Evolutionary conservation across 2,797 vertebrate species (phyloP), one percentile per base, ranked within the genome.

Genomic region (Bufotes viridis): DNA sequence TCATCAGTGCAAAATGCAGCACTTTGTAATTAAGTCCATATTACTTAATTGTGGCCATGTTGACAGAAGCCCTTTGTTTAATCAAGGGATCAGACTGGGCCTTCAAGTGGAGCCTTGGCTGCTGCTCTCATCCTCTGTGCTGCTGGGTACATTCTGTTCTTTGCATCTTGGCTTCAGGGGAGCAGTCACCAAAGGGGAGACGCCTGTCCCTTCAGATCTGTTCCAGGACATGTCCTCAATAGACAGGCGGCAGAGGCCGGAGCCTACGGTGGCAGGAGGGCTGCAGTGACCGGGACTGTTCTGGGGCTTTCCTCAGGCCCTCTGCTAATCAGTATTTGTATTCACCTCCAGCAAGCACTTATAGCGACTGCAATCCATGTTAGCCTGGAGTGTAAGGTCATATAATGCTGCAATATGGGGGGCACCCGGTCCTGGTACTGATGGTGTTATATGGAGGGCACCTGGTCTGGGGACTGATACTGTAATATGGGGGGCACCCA

Each of bases 11-110:
- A 94, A 94, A 95, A 93, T 95, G 94, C 94, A 94, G 94, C 93
- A 94, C 93, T 94, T 93, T 92, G 94, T 95, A 95, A 95, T 96
- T 95, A 95, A 95, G 94, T 94, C 93, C 93, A 95, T 94, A 96
- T 96, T 93, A 93, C 94, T 95, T 95, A 94, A 93, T 95, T 95
- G 94, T 95, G 94, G 93, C 92, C 89, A 92, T 95, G 93, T 96
- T 95, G 94, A 93, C 94, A 93, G 94, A 94, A 93, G 94, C 93
- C 92, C 92, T 95, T 93, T 94, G 93, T 94, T 94, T 94, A 94
- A 94, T 94, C 93, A 94, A 90, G 91, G 92, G 90, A 92, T 94
- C 92, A 92, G 92, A 91, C 90, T 0, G 88, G 89, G 84, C 78
- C 65, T 67, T 69, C 42, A 7, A 75, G 69, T 60, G 26, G 82